phyloP scores from a whole-genome alignment of 2,888 invertebrate species.

The Volucella zonaria region DNA sequence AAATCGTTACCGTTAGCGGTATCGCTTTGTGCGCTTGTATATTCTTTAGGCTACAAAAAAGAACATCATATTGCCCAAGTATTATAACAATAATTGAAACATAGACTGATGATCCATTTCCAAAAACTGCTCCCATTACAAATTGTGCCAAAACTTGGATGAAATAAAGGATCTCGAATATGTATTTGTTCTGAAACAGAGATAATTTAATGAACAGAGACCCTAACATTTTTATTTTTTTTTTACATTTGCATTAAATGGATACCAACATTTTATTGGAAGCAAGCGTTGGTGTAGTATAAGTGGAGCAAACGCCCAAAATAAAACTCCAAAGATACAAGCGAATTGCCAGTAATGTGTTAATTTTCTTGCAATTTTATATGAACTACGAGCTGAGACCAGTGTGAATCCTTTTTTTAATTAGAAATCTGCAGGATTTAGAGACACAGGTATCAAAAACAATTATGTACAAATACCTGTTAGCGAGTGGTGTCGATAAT shows the following conservation, averaged over 20 bases:
- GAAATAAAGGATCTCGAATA: slow-evolving; percentile 76
- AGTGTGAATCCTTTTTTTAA: slow-evolving; percentile 76
- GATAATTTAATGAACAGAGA: not conserved
- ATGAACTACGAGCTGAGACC: slow-evolving; percentile 76
- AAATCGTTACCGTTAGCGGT: slow-evolving; percentile 19
- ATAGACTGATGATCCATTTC: slow-evolving; percentile 80
- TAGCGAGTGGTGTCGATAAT: slow-evolving; percentile 79
- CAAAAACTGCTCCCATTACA: slow-evolving; percentile 76
- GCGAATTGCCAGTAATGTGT: slow-evolving; percentile 76
- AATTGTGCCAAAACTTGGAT: slow-evolving; percentile 79
- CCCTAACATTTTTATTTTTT: not conserved
- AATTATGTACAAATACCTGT: slow-evolving; percentile 73
- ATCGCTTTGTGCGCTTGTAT: slow-evolving; percentile 78
- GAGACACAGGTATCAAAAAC: not conserved
- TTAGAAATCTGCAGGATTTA: too few relatives aligned
- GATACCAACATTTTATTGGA: slow-evolving; percentile 81
- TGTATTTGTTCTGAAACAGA: slow-evolving; percentile 65
- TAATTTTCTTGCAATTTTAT: slow-evolving; percentile 73
- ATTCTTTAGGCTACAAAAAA: slow-evolving; percentile 81
- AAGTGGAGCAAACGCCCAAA: slow-evolving; percentile 78
- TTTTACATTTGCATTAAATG: slow-evolving; percentile 78
- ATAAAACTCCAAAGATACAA: slow-evolving; percentile 77
- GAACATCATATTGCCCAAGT: slow-evolving; percentile 80
- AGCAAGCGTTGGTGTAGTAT: slow-evolving; percentile 76
- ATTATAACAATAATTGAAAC: slow-evolving; percentile 76